These are phyloP conservation scores for Pseudomyrmex flavicornis DNA, from an alignment of 1,140 invertebrate genomes.

Conservation along the genomic window DNA sequence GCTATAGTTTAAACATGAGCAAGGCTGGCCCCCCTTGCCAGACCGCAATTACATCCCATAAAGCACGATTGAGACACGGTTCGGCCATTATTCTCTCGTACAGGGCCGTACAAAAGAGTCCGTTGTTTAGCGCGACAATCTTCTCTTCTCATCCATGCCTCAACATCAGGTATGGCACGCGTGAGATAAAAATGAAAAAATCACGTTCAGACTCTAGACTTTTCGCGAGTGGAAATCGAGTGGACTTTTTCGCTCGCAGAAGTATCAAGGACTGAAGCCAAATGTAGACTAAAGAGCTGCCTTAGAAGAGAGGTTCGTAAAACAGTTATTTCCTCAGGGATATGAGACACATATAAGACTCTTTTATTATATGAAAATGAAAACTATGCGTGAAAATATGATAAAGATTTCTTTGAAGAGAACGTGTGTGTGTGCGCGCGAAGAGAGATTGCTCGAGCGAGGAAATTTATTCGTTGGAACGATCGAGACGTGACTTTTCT, in stretches of 20 bases:
- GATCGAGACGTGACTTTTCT: neutral
- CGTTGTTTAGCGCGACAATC: conserved; percentile 66
- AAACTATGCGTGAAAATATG: neutral
- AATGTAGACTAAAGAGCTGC: neutral
- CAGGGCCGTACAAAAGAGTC: conserved; percentile 77
- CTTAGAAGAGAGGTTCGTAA: neutral
- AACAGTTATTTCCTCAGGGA: neutral
- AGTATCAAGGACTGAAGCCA: too few relatives aligned
- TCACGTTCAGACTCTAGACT: neutral
- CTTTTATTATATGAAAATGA: neutral
- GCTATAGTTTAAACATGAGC: conserved; percentile 76
- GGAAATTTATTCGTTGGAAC: conserved; percentile 24
- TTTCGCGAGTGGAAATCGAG: neutral
- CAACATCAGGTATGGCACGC: conserved; percentile 24
- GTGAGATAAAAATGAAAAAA: conserved; percentile 35
- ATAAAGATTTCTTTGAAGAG: neutral
- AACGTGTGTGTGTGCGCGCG: neutral
- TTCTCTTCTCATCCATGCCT: conserved; percentile 28
- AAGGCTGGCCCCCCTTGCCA: conserved; percentile 73
- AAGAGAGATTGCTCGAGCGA: neutral
- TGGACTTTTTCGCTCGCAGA: neutral
- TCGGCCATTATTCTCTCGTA: conserved; percentile 82
- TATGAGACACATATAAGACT: neutral
- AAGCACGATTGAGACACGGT: conserved; percentile 83
- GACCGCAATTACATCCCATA: conserved; percentile 83